A percentile compares a stretch with the other conserved stretches of the same genome.
Evolutionary conservation across 2,113 vertebrate species (phyloP).

Genomic region (Calidris pugnax): DNA sequence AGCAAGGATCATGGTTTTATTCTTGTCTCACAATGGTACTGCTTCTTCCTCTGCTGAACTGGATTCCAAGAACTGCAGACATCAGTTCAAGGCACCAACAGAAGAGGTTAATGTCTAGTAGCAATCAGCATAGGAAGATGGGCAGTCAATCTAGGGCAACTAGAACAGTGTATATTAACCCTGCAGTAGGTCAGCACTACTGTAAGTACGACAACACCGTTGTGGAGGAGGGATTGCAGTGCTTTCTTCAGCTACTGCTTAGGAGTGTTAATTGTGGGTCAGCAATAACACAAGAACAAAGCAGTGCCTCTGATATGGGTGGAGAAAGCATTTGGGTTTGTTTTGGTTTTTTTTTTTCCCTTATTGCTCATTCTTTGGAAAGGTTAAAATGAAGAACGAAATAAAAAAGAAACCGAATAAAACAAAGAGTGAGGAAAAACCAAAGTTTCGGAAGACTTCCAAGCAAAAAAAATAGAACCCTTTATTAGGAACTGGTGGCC

Average conservation of each 20-base stretch:
- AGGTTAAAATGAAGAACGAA: background rate
- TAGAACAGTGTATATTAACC: background rate
- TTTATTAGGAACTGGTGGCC: background rate
- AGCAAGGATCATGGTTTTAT: background rate
- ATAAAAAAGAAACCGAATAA: background rate
- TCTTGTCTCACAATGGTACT: background rate
- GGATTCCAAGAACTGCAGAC: background rate
- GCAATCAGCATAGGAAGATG: background rate
- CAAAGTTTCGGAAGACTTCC: background rate
- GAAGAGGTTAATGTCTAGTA: background rate
- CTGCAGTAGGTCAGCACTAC: background rate
- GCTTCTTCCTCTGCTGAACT: background rate
- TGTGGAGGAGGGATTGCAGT: background rate
- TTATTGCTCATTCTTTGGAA: background rate
- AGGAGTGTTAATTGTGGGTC: background rate
- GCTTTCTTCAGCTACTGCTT: background rate
- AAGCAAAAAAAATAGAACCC: background rate
- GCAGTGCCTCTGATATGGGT: background rate
- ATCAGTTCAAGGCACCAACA: background rate
- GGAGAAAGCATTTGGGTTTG: background rate
- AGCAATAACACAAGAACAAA: background rate
- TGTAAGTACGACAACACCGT: background rate
- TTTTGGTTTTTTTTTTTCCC: background rate
- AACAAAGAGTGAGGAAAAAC: background rate
- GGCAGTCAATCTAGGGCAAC: background rate